Evolutionary conservation across 2,797 vertebrate species (phyloP).

Genomic region (Furcifer pardalis): DNA sequence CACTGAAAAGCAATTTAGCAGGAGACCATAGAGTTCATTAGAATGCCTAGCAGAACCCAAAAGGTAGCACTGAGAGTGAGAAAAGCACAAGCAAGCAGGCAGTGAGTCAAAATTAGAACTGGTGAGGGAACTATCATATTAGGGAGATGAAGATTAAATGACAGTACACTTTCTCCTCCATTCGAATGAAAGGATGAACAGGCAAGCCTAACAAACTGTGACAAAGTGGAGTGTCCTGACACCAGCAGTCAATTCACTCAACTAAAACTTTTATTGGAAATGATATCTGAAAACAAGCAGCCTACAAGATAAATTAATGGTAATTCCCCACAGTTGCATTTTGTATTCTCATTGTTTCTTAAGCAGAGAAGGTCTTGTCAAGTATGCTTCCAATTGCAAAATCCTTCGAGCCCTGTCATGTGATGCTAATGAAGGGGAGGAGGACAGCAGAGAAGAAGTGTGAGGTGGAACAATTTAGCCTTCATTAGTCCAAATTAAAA

Average conservation of each 20-base stretch:
- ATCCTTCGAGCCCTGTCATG: neutral
- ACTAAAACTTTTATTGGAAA: constrained; percentile 67
- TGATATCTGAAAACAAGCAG: constrained; percentile 64
- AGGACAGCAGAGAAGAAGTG: constrained; percentile 27
- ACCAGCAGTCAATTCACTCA: constrained; percentile 67
- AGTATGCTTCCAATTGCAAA: neutral
- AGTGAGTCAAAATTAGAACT: constrained; percentile 7
- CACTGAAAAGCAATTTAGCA: constrained; percentile 42
- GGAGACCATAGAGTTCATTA: constrained; percentile 36
- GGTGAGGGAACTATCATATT: constrained; percentile 1
- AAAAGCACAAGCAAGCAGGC: neutral
- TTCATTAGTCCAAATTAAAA: constrained; percentile 79
- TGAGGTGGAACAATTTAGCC: constrained; percentile 67
- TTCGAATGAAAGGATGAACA: constrained; percentile 35
- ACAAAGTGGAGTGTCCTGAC: constrained; percentile 55
- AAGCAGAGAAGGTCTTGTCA: neutral
- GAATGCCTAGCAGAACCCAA: neutral
- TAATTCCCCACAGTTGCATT: neutral
- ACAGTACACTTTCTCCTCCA: constrained; percentile 15
- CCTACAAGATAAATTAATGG: constrained; percentile 42
- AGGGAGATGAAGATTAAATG: constrained; percentile 44
- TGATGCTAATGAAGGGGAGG: constrained; percentile 20
- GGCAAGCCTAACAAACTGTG: constrained; percentile 67
- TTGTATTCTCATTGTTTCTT: neutral
- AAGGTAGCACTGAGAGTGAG: neutral